phyloP scores from a whole-genome alignment of 2,888 invertebrate species.

The Parnassius mnemosyne region DNA sequence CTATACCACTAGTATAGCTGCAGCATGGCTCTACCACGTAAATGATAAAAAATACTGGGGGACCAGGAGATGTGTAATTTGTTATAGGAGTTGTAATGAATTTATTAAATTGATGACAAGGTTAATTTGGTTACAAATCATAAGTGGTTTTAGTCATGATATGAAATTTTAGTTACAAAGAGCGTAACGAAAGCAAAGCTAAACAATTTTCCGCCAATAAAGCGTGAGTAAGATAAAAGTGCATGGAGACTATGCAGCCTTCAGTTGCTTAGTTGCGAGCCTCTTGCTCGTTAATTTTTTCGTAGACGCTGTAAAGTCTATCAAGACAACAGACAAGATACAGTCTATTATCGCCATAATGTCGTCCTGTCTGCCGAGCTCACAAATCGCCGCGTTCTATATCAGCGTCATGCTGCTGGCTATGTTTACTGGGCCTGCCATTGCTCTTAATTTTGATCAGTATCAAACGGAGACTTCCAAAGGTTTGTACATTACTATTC shows the following conservation, averaged over 20 bases:
- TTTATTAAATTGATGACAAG: too few species aligned
- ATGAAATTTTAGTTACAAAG: background rate
- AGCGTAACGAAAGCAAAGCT: constrained; percentile 13
- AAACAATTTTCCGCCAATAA: constrained; percentile 11
- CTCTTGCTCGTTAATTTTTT: background rate
- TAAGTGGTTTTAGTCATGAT: too few species aligned
- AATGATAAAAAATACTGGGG: too few species aligned
- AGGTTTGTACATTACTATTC: background rate
- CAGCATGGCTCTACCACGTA: too few species aligned
- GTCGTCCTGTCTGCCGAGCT: constrained; percentile 37
- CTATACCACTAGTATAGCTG: too few species aligned
- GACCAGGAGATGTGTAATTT: too few species aligned
- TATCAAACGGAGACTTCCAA: constrained; percentile 15
- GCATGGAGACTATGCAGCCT: constrained; percentile 25
- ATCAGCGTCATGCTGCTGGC: constrained; percentile 31
- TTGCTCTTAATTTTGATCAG: constrained; percentile 32
- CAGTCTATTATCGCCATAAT: constrained; percentile 22
- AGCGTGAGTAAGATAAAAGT: constrained; percentile 9
- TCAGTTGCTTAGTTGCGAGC: constrained; percentile 34
- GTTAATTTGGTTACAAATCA: too few species aligned
- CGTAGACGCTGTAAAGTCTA: background rate
- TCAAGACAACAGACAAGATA: background rate
- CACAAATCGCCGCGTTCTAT: constrained; percentile 29
- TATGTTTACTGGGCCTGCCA: constrained; percentile 37
- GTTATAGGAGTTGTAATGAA: too few species aligned